Evolutionary conservation across 23 tunicate species (phyloP).

Genomic region (Trididemnum clinides): DNA sequence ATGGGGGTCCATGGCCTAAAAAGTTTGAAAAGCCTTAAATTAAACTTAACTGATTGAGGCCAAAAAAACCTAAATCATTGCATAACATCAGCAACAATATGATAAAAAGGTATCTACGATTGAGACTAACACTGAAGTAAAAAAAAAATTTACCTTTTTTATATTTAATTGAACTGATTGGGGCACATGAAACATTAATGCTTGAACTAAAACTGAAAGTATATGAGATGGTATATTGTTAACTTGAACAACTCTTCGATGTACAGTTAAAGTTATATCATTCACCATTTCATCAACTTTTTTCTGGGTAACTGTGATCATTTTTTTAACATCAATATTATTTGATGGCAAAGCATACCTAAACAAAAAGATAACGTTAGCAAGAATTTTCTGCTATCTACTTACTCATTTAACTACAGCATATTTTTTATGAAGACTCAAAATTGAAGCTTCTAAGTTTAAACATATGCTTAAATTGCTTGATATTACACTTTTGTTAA

Average conservation of each 20-base stretch:
- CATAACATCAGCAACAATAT: neutral
- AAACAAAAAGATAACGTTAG: neutral
- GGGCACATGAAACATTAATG: constrained; percentile 19
- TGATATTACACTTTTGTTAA: too few relatives aligned
- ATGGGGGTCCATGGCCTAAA: too few relatives aligned
- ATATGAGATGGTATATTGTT: constrained; percentile 8
- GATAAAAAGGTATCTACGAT: too few relatives aligned
- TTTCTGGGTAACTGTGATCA: neutral
- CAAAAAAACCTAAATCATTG: neutral
- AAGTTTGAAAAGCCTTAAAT: too few relatives aligned
- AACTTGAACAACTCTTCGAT: constrained; percentile 60
- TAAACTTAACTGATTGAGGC: too few relatives aligned
- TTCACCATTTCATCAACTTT: constrained; percentile 25
- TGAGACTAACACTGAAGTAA: neutral
- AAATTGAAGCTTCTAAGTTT: too few relatives aligned
- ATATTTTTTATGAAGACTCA: too few relatives aligned
- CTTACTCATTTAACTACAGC: too few relatives aligned
- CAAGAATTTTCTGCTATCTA: too few relatives aligned
- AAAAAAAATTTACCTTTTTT: neutral
- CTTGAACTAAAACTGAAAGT: constrained; percentile 44
- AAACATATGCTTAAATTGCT: too few relatives aligned
- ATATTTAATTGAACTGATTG: neutral
- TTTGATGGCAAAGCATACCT: constrained; percentile 76
- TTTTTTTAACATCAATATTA: constrained; percentile 11
- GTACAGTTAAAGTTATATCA: constrained; percentile 2